Evolutionary conservation across 2,797 vertebrate species (phyloP).

Genomic region (Melanotaenia pygmaea): DNA sequence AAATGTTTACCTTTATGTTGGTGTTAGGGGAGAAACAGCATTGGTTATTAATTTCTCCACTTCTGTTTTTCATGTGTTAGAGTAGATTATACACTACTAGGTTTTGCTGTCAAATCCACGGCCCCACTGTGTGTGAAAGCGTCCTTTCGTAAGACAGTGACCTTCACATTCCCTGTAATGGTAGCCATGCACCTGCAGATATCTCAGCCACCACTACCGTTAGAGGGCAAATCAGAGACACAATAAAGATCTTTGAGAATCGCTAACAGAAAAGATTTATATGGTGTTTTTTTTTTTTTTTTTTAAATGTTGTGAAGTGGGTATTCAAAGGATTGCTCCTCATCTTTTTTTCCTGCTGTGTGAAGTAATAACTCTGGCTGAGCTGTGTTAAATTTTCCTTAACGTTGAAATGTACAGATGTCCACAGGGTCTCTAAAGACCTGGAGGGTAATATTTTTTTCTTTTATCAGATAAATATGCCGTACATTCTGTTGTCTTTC

Average conservation of each 20-base stretch:
- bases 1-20: no score
- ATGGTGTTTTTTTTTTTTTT: background rate
- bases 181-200: background rate
- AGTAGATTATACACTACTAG: no score
- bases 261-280: background rate
- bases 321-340: background rate
- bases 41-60: no score
- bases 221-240: background rate
- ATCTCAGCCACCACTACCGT: background rate
- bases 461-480: background rate
- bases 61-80: no score
- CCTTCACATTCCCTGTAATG: no score
- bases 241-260: background rate
- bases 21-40: no score
- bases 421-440: slow-evolving; percentile 90
- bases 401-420: slow-evolving; percentile 81
- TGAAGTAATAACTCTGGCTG: no score
- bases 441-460: slow-evolving; percentile 85
- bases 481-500: background rate
- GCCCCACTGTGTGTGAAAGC: background rate
- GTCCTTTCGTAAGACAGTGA: background rate
- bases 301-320: no score
- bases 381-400: slow-evolving; percentile 40
- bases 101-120: no score
- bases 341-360: background rate